These are phyloP conservation scores for Drosophila pachea DNA, from an alignment of 1,140 invertebrate genomes.

Conservation along the genomic window DNA sequence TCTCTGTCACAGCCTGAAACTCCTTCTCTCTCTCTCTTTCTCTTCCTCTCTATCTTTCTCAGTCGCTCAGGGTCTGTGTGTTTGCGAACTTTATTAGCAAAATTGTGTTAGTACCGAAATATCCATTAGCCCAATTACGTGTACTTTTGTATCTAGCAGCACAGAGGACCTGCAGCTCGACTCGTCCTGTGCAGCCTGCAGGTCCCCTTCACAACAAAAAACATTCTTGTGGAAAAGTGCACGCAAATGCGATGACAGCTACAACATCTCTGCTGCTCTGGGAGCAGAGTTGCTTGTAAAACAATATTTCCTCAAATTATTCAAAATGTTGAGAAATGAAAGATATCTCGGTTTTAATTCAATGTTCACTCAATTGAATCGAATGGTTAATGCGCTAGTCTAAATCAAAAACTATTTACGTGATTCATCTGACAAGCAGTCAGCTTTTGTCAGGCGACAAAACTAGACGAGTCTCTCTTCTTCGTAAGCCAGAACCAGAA, in stretches of 20 bases:
- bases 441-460: no score
- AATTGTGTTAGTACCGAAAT: constrained; percentile 77
- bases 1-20: constrained; percentile 38
- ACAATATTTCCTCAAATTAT: neutral
- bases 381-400: no score
- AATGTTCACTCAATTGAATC: no score
- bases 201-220: constrained; percentile 11
- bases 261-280: neutral
- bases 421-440: no score
- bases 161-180: constrained; percentile 23
- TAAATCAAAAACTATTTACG: no score
- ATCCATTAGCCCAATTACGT: constrained; percentile 77
- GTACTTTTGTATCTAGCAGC: constrained; percentile 65
- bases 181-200: neutral
- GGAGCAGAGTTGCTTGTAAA: neutral
- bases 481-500: no score
- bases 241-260: constrained; percentile 46
- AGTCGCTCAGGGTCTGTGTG: constrained; percentile 45
- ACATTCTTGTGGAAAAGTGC: constrained; percentile 60
- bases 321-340: neutral
- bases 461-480: no score
- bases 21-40: neutral
- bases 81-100: constrained; percentile 77
- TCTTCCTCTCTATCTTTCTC: neutral
- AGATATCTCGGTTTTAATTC: no score